phyloP scores from a whole-genome alignment of 2,888 invertebrate genomes.

The Euclidia mi region DNA sequence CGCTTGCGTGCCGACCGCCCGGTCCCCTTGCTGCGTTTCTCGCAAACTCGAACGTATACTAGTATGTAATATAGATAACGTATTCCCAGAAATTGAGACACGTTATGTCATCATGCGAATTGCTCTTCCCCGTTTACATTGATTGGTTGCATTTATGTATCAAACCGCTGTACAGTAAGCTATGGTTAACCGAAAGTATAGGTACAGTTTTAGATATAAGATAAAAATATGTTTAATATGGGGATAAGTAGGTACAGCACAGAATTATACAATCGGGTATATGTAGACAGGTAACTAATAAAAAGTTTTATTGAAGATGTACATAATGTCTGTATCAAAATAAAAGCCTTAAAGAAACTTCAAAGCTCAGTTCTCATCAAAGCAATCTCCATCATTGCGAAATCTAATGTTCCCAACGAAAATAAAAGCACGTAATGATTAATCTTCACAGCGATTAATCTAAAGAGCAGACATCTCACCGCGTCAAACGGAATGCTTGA shows the following conservation, averaged over 20 bases:
- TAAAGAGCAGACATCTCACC: constrained; percentile 38
- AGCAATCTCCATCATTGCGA: neutral
- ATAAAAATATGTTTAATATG: neutral
- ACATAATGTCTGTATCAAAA: too few relatives aligned
- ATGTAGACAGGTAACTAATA: too few relatives aligned
- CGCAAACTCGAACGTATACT: constrained; percentile 36
- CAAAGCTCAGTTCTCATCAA: too few relatives aligned
- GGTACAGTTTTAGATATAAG: neutral
- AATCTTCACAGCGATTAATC: constrained; percentile 23
- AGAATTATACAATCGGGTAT: too few relatives aligned
- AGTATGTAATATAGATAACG: constrained; percentile 28
- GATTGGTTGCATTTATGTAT: neutral
- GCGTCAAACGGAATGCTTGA: constrained; percentile 37
- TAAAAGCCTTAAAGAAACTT: too few relatives aligned
- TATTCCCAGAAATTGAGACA: constrained; percentile 35
- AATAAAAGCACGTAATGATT: constrained; percentile 29
- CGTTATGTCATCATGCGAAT: constrained; percentile 25
- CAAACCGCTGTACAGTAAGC: neutral
- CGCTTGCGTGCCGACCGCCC: constrained; percentile 70
- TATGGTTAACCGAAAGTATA: neutral
- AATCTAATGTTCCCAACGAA: constrained; percentile 14
- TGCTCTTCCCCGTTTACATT: constrained; percentile 2
- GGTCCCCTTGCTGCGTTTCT: constrained; percentile 55
- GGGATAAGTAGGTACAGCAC: too few relatives aligned
- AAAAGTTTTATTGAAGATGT: too few relatives aligned